These are phyloP conservation scores for Sminthopsis crassicaudata DNA, from an alignment of 2,113 vertebrate genomes.

Conservation along the genomic window DNA sequence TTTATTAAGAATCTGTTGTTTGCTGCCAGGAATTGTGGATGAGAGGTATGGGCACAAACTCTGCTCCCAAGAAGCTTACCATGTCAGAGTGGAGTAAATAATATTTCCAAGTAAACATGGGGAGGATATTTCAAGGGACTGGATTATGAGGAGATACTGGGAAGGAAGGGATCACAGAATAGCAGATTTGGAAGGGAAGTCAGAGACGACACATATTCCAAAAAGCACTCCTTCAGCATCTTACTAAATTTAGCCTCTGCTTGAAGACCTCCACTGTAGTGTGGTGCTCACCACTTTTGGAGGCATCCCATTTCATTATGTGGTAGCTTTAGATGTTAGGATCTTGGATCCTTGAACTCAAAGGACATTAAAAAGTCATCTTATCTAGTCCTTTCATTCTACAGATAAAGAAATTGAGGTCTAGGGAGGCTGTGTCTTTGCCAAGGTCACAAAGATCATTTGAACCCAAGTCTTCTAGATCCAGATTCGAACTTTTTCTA, in stretches of 20 bases:
- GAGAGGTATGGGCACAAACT: background rate
- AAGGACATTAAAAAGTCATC: background rate
- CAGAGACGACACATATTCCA: background rate
- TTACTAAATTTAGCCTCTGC: background rate
- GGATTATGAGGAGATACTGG: background rate
- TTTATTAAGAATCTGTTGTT: background rate
- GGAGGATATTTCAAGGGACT: background rate
- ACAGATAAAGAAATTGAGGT: background rate
- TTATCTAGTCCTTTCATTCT: background rate
- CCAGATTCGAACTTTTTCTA: background rate
- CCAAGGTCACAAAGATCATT: background rate
- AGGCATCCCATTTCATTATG: background rate
- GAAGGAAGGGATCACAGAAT: background rate
- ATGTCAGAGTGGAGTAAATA: background rate
- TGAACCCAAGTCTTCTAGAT: background rate
- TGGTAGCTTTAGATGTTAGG: background rate
- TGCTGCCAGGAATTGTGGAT: background rate
- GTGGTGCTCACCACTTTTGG: background rate
- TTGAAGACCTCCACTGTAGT: background rate
- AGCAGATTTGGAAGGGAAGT: background rate
- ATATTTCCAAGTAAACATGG: background rate
- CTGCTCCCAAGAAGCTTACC: background rate
- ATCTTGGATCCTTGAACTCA: background rate
- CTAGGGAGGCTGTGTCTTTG: background rate
- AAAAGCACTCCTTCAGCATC: background rate